Conservation (phyloP, 2,888 invertebrate genomes). For the Eupithecia abbreviata region DNA sequence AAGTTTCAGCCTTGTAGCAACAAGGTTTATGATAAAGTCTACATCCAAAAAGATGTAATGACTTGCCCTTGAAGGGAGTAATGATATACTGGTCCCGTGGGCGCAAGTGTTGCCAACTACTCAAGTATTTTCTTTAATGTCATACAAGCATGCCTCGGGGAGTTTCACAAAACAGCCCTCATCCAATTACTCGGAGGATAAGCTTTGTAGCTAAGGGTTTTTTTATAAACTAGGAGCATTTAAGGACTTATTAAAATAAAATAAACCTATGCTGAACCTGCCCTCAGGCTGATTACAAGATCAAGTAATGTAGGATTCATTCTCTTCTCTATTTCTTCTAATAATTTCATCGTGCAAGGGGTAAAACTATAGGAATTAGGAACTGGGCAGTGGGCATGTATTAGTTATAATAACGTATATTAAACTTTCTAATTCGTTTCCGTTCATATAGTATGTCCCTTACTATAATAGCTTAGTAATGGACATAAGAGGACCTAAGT, state of each 20-base stretch:
- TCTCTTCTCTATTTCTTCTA: too few species aligned
- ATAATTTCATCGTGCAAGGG: too few species aligned
- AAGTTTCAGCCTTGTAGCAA: too few species aligned
- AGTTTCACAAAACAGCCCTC: background rate
- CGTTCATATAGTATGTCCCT: too few species aligned
- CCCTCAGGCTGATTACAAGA: background rate
- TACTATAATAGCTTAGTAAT: too few species aligned
- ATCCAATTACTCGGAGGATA: background rate
- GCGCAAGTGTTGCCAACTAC: conserved; percentile 16
- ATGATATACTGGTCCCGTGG: conserved; percentile 21
- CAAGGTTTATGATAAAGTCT: too few species aligned
- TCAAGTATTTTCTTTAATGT: conserved; percentile 14
- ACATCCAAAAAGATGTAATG: background rate
- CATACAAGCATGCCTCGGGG: conserved; percentile 4
- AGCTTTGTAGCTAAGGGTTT: background rate
- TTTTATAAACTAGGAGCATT: background rate
- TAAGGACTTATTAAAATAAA: background rate
- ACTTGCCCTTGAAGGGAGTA: conserved; percentile 21
- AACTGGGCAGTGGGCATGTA: too few species aligned
- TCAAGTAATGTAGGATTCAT: background rate
- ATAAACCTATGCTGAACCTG: too few species aligned
- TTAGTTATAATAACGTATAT: too few species aligned
- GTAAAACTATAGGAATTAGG: too few species aligned
- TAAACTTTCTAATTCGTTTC: too few species aligned
- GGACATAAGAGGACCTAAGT: too few species aligned